These are phyloP conservation scores for Micrasema longulum DNA, from an alignment of 1,140 invertebrate genomes.

Conservation along the genomic window DNA sequence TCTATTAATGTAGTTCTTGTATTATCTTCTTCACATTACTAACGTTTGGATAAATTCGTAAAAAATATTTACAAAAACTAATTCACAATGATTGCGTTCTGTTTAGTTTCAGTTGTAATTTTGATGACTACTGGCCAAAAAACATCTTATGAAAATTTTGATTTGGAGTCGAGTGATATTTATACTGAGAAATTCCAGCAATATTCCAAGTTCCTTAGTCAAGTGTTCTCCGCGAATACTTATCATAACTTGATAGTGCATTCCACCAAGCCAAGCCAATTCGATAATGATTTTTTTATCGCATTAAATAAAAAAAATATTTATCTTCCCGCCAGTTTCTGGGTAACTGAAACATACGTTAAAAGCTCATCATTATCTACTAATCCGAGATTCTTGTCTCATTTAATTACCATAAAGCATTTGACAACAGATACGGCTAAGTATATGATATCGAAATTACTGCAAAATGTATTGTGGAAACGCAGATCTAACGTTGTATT, in stretches of 20 bases:
- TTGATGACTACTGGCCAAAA: too few relatives aligned
- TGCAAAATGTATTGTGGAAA: conserved; percentile 22
- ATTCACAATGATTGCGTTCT: too few relatives aligned
- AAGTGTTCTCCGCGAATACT: not conserved
- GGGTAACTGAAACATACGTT: conserved; percentile 2
- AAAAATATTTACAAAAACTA: too few relatives aligned
- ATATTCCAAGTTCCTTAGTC: not conserved
- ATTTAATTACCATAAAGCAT: conserved; percentile 5
- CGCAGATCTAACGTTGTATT: conserved; percentile 7
- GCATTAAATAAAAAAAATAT: not conserved
- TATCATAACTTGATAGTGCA: conserved; percentile 12
- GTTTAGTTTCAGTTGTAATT: too few relatives aligned
- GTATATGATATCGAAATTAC: not conserved
- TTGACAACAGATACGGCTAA: conserved; percentile 2
- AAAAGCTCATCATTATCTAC: not conserved
- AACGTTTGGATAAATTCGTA: too few relatives aligned
- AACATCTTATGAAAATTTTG: too few relatives aligned
- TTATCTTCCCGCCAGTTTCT: conserved; percentile 2
- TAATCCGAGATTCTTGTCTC: not conserved
- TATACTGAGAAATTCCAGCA: conserved; percentile 1
- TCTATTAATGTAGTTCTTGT: too few relatives aligned
- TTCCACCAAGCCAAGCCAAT: not conserved
- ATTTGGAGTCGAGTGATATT: not conserved
- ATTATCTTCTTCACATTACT: too few relatives aligned
- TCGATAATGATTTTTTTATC: conserved; percentile 19